Conservation (phyloP, 2,797 vertebrate species). For the Enteromius radiatus region DNA sequence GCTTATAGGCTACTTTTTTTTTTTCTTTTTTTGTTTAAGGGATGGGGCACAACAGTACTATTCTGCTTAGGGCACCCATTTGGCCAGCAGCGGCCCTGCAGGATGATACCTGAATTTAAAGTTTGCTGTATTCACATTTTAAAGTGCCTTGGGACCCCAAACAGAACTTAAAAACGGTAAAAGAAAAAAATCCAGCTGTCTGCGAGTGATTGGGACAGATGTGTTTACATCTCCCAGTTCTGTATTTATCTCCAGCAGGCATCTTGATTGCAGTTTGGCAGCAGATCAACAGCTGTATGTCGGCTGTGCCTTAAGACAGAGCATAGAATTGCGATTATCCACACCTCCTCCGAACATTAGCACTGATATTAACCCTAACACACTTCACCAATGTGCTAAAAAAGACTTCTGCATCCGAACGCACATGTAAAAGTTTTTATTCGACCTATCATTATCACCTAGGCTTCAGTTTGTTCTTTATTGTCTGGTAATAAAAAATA, state of each 20-base stretch:
- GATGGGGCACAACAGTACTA: too few species aligned
- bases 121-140: background rate
- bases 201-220: slow-evolving; percentile 51
- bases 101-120: background rate
- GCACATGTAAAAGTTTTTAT: background rate
- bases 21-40: too few species aligned
- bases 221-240: slow-evolving; percentile 69
- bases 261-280: slow-evolving; percentile 77
- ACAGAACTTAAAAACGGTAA: background rate
- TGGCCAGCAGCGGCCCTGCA: too few species aligned
- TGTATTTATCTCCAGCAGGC: slow-evolving; percentile 69
- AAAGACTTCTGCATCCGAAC: background rate
- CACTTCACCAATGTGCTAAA: background rate
- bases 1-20: too few species aligned
- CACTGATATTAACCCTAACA: slow-evolving; percentile 18
- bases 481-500: slow-evolving; percentile 30
- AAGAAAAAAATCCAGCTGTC: background rate
- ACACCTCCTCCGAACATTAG: slow-evolving; percentile 3
- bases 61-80: too few species aligned
- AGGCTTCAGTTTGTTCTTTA: slow-evolving; percentile 33
- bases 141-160: background rate
- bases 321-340: slow-evolving; percentile 1
- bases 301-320: background rate
- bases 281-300: slow-evolving; percentile 64
- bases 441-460: slow-evolving; percentile 15